phyloP scores from a whole-genome alignment of 1,140 invertebrate genomes.

The Drosophila tani region DNA sequence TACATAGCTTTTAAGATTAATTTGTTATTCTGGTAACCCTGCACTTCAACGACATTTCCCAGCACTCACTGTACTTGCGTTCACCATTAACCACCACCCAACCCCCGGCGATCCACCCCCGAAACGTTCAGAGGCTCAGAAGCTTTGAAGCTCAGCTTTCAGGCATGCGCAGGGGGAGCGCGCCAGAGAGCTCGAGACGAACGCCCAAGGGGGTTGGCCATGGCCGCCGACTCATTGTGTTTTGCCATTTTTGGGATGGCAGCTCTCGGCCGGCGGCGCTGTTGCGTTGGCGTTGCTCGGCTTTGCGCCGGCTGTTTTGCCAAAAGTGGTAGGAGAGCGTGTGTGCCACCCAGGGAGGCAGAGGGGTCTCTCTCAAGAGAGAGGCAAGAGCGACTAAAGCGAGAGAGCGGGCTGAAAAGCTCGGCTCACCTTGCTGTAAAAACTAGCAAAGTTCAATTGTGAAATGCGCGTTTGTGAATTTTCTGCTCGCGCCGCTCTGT shows the following conservation, averaged over 20 bases:
- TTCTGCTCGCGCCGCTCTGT: constrained; percentile 9
- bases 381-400: constrained; percentile 18
- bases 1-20: not conserved
- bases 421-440: constrained; percentile 43
- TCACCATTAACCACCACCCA: constrained; percentile 17
- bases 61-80: constrained; percentile 13
- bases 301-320: constrained; percentile 50
- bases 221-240: constrained; percentile 30
- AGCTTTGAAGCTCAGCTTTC: constrained; percentile 54
- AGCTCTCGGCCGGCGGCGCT: constrained; percentile 60
- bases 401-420: constrained; percentile 36
- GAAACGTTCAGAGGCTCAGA: not conserved
- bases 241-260: constrained; percentile 77
- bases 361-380: not conserved
- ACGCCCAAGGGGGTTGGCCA: constrained; percentile 39
- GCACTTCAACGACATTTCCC: not conserved
- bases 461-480: constrained; percentile 46
- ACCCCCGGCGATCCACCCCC: constrained; percentile 27
- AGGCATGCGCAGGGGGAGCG: constrained; percentile 39
- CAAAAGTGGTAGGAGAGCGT: constrained; percentile 36
- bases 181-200: constrained; percentile 7
- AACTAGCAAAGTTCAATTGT: constrained; percentile 66
- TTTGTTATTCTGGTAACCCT: not conserved
- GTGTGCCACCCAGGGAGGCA: constrained; percentile 11
- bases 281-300: constrained; percentile 68